phyloP scores from a whole-genome alignment of 2,888 invertebrate species.

The Seira musarum region DNA sequence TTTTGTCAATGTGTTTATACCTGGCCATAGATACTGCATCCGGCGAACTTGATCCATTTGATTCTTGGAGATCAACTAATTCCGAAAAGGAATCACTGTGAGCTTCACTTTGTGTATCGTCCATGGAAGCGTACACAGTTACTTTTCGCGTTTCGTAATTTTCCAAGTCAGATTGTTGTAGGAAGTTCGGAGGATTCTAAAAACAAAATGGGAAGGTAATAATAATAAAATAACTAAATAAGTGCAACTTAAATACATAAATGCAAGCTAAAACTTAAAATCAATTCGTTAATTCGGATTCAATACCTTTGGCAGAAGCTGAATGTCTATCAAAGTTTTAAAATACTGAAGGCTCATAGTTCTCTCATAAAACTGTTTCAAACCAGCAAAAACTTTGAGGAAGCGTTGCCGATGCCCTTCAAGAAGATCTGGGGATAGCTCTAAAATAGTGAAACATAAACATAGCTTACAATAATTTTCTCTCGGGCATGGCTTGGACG shows the following conservation, averaged over 20 bases:
- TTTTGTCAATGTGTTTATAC: no score
- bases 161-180: constrained; percentile 91
- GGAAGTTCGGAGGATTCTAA: constrained; percentile 93
- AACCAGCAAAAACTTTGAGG: constrained; percentile 87
- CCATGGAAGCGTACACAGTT: constrained; percentile 81
- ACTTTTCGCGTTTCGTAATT: constrained; percentile 96
- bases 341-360: constrained; percentile 97
- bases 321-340: constrained; percentile 94
- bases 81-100: constrained; percentile 70
- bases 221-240: neutral
- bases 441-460: constrained; percentile 70
- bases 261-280: neutral
- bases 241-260: neutral
- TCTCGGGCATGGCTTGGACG: neutral
- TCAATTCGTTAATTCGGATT: neutral
- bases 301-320: constrained; percentile 87
- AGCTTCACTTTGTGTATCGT: constrained; percentile 69
- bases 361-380: constrained; percentile 94
- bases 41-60: constrained; percentile 71
- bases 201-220: constrained; percentile 22
- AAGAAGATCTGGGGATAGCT: constrained; percentile 91
- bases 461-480: neutral
- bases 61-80: constrained; percentile 71
- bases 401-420: constrained; percentile 93
- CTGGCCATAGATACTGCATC: constrained; percentile 66